These are phyloP conservation scores for Sesia apiformis DNA, from an alignment of 2,888 invertebrate species.

Conservation along the genomic window DNA sequence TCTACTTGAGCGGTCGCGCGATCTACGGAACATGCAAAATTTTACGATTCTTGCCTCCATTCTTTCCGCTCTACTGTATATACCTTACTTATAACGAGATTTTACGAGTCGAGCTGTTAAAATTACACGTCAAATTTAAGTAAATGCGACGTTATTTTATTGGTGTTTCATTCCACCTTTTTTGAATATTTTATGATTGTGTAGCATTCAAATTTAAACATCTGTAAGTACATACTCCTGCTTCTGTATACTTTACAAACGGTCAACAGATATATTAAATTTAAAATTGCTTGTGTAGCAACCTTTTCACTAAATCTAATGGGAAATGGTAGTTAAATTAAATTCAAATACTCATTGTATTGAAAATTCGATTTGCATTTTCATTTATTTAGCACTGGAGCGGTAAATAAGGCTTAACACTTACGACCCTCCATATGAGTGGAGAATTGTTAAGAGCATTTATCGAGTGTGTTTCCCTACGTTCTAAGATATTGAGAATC, in stretches of 20 bases:
- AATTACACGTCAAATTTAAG: constrained; percentile 4
- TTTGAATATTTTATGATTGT: neutral
- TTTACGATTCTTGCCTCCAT: constrained; percentile 44
- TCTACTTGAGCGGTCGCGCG: constrained; percentile 44
- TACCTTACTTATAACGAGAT: constrained; percentile 18
- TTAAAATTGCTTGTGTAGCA: too few relatives aligned
- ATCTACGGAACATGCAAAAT: constrained; percentile 52
- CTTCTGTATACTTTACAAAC: too few relatives aligned
- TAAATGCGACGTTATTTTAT: neutral
- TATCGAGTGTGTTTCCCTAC: too few relatives aligned
- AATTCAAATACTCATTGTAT: constrained; percentile 11
- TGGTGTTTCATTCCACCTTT: neutral
- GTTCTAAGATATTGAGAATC: too few relatives aligned
- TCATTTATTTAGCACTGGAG: constrained; percentile 8
- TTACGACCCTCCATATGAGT: too few relatives aligned
- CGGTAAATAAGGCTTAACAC: too few relatives aligned
- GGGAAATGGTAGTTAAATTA: constrained; percentile 3
- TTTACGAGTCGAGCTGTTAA: constrained; percentile 33
- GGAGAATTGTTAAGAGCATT: too few relatives aligned
- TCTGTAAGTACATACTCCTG: too few relatives aligned
- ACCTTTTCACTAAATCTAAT: too few relatives aligned
- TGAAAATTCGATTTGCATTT: constrained; percentile 30
- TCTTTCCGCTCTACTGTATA: constrained; percentile 14
- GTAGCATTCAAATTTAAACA: too few relatives aligned
- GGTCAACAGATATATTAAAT: too few relatives aligned